Evolutionary conservation across 2,888 invertebrate species (phyloP), one percentile per base, ranked within the genome.

Genomic region (Microctonus brassicae): DNA sequence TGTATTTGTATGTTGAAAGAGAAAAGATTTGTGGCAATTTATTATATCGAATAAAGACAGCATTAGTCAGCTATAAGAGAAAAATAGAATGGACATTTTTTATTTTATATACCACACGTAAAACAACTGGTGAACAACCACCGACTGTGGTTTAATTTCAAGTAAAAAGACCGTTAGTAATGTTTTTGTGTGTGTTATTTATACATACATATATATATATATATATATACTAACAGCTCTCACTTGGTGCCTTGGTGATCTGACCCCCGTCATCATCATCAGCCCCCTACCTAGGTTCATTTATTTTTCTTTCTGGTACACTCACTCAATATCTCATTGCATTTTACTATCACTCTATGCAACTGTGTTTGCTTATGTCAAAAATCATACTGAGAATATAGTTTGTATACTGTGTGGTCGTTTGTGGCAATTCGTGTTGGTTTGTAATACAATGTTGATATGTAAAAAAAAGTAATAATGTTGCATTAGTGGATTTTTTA

Each of bases 61-160:
- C n/a, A n/a, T n/a, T n/a, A n/a, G n/a, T n/a, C n/a, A n/a, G n/a
- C n/a, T n/a, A 34, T 29, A 33, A 22, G 64, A 36, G 10, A 36
- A 5, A 6, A 11, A 36, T 36, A n/a, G 57, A 22, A 26, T 5
- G 20, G 20, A 2, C 11, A 42, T 20, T 33, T n/a, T n/a, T n/a
- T n/a, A n/a, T n/a, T n/a, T n/a, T n/a, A n/a, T n/a, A 36, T 69
- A 57, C 17, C 1, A 47, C 47, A 20, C 11, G 13, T 29, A 62
- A 72, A 80, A 80, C 82, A 82, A 80, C 79, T 81, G 82, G 82
- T 79, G 79, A 78, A 74, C 81, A 78, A 77, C 63, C 69, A 60
- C 57, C 10, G 60, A 39, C n/a, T n/a, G n/a, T n/a, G n/a, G n/a
- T n/a, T n/a, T n/a, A n/a, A n/a, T n/a, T n/a, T n/a, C n/a, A n/a